Evolutionary conservation across 2,113 vertebrate species (phyloP).

Genomic region (Tiliqua scincoides): DNA sequence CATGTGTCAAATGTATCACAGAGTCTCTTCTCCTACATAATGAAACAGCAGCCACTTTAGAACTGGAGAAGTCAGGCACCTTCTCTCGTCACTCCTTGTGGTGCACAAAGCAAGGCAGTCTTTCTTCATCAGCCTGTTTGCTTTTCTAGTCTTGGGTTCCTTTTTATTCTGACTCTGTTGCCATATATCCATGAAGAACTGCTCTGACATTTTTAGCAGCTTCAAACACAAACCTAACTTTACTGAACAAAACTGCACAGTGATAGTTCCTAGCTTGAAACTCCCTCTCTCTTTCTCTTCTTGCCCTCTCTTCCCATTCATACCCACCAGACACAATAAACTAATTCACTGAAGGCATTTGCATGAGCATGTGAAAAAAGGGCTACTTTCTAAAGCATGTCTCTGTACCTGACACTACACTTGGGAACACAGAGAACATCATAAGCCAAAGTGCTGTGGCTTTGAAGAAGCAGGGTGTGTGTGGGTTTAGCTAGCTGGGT

Average conservation of each 20-base stretch:
- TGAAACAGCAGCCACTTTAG: neutral
- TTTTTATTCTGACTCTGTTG: neutral
- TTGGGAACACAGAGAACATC: neutral
- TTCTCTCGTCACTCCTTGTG: neutral
- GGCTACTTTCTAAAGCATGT: neutral
- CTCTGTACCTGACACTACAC: neutral
- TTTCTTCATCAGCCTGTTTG: neutral
- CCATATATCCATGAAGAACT: neutral
- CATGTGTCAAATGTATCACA: neutral
- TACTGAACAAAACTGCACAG: neutral
- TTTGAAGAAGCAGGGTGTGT: neutral
- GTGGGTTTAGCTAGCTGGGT: too few relatives aligned
- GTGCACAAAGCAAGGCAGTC: neutral
- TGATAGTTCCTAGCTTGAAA: neutral
- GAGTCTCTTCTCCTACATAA: neutral
- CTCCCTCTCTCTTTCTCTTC: neutral
- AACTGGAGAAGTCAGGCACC: neutral
- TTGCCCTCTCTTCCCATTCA: neutral
- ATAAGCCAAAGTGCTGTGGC: neutral
- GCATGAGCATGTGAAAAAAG: neutral
- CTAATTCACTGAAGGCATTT: neutral
- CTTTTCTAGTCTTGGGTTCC: neutral
- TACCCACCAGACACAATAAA: neutral
- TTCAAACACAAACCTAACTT: neutral
- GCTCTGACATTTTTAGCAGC: neutral